These are phyloP conservation scores for Orthonyx spaldingii DNA, from an alignment of 2,113 vertebrate species.

Conservation along the genomic window DNA sequence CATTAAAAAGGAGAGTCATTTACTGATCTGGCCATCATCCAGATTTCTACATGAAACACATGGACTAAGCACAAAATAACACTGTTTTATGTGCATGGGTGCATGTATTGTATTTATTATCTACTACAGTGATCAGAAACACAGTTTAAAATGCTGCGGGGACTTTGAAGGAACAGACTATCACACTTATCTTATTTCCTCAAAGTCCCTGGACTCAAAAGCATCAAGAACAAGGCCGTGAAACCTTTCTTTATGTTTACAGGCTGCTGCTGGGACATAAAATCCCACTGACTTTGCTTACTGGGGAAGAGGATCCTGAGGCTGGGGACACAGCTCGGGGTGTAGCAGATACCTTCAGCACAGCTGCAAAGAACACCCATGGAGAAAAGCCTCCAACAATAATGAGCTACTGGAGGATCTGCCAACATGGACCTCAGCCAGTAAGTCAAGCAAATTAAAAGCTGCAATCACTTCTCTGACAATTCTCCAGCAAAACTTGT, in stretches of 20 bases:
- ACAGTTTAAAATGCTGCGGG: background rate
- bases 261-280: background rate
- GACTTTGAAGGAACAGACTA: background rate
- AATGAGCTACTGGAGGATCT: background rate
- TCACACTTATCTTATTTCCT: background rate
- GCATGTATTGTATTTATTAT: conserved; percentile 17
- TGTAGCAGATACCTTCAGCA: background rate
- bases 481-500: background rate
- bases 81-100: background rate
- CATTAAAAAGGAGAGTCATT: conserved; percentile 47
- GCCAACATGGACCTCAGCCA: conserved; percentile 18
- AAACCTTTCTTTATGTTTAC: background rate
- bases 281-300: background rate
- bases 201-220: background rate
- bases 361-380: background rate
- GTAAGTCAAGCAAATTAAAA: conserved; percentile 28
- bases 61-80: conserved; percentile 27
- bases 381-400: background rate
- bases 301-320: background rate
- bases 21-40: conserved; percentile 52
- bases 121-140: background rate
- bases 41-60: conserved; percentile 48
- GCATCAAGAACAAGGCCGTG: background rate
- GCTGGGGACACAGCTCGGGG: background rate
- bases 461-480: background rate